Base-by-base conservation (phyloP, 2,888 invertebrate genomes). In the Xanthorhoe spadicearia region DNA sequence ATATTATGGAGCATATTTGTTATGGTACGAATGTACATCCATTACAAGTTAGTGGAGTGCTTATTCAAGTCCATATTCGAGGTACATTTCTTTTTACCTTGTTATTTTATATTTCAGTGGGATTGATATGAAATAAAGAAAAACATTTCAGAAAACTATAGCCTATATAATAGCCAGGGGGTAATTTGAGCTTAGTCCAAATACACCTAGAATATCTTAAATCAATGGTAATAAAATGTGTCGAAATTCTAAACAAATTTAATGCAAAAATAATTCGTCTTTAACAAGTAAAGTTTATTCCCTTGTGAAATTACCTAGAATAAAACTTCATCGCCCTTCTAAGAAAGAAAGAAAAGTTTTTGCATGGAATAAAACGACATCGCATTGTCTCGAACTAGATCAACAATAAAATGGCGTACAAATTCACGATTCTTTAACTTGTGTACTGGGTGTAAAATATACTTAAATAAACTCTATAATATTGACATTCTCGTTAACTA, bases 1-100 rank as follows among this genome's bases (percentile, higher is more conserved):
- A 59, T 64, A 19, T 64, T 64, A 53, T 58, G 53, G 18, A 53
- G 46, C 35, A 46, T 63, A 63, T 63, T 64, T 64, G 46, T 63
- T 50, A 57, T 58, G 49, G 32, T n/a, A 15, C 46, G 15, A 6
- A 43, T 13, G 10, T 43, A 43, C 38, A 13, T 38, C n/a, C 15
- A 48, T 15, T 48, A 48, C 48, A 48, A 48, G 17, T 48, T 8
- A 55, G 49, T 10, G 48, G 28, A 57, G 57, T 32, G 32, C 48
- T 15, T 15, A 49, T 13, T 48, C 57, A 46, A 55, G 6, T 38
- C 19, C 1, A 56, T 46, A 18, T 32, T 49, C 48, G 13, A 57
- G 23, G 55, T 48, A 48, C 6, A 7, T 3, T 13, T 13, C 13
- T 10, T 7, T 7, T 32, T 32, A 32, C 32, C 32, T 32, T 6